Conservation (phyloP, 2,797 vertebrate species). For the Rhadinocentrus ornatus region DNA sequence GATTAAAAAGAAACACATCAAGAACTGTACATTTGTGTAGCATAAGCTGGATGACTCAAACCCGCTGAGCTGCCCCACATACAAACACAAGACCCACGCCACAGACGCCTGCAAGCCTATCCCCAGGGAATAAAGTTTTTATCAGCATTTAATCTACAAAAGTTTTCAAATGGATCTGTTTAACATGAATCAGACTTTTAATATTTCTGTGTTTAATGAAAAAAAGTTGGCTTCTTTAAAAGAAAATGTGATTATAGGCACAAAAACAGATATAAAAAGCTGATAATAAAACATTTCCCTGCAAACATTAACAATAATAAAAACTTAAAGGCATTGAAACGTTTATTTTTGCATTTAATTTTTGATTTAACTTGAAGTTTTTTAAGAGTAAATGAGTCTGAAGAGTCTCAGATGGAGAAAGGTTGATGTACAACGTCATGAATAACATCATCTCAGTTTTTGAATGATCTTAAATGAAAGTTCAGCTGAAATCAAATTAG, state of each 20-base stretch:
- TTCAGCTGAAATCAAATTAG: not conserved
- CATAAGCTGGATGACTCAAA: slow-evolving; percentile 4
- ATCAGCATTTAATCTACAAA: no score
- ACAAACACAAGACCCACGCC: slow-evolving; percentile 1
- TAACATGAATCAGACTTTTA: not conserved
- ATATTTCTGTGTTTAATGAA: not conserved
- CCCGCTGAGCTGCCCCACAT: not conserved
- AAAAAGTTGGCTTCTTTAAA: not conserved
- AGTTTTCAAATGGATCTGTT: not conserved
- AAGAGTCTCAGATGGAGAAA: no score
- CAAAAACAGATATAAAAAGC: not conserved
- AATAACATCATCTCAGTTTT: no score
- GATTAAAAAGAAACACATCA: slow-evolving; percentile 6
- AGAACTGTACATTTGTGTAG: slow-evolving; percentile 9
- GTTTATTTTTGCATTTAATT: not conserved
- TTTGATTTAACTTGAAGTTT: not conserved
- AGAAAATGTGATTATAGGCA: not conserved
- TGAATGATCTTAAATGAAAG: not conserved
- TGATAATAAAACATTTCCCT: not conserved
- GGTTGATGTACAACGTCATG: no score
- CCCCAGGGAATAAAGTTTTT: not conserved
- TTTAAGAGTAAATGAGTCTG: no score
- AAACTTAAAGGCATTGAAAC: not conserved
- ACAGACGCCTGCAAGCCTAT: not conserved
- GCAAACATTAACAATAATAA: not conserved